These are phyloP conservation scores for Zaprionus ornatus DNA, from an alignment of 1,140 invertebrate species.

Conservation along the genomic window DNA sequence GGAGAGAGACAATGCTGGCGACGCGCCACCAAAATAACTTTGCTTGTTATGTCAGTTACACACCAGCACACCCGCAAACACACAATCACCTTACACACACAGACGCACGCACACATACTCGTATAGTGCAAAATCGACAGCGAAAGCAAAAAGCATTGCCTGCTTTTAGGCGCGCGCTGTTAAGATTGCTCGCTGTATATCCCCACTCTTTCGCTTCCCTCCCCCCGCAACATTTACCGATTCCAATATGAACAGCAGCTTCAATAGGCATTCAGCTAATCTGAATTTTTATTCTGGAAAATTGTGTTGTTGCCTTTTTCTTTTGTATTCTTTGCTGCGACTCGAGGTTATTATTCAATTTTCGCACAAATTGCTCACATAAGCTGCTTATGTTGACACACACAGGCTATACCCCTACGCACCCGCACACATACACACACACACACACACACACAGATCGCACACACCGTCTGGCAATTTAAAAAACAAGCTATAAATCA, in stretches of 20 bases:
- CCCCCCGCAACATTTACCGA: background rate
- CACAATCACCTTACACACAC: background rate
- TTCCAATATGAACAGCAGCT: constrained; percentile 1
- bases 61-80: background rate
- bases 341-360: constrained; percentile 50
- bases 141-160: constrained; percentile 38
- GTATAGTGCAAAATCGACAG: background rate
- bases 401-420: background rate
- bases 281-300: constrained; percentile 40
- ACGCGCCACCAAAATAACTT: constrained; percentile 38
- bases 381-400: constrained; percentile 45
- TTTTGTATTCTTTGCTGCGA: constrained; percentile 14
- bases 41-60: constrained; percentile 33
- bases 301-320: constrained; percentile 28
- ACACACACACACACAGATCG: background rate
- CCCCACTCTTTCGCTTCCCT: background rate
- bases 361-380: constrained; percentile 41
- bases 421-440: background rate
- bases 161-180: constrained; percentile 38
- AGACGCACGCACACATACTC: constrained; percentile 3
- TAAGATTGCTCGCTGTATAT: background rate
- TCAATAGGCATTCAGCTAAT: constrained; percentile 44
- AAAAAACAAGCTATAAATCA: constrained; percentile 50
- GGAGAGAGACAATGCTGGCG: constrained; percentile 39
- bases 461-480: background rate